Percentiles rank a stretch among this genome's conserved stretches.
Conservation (phyloP, 1,140 invertebrate genomes). For the Papilio glaucus region DNA sequence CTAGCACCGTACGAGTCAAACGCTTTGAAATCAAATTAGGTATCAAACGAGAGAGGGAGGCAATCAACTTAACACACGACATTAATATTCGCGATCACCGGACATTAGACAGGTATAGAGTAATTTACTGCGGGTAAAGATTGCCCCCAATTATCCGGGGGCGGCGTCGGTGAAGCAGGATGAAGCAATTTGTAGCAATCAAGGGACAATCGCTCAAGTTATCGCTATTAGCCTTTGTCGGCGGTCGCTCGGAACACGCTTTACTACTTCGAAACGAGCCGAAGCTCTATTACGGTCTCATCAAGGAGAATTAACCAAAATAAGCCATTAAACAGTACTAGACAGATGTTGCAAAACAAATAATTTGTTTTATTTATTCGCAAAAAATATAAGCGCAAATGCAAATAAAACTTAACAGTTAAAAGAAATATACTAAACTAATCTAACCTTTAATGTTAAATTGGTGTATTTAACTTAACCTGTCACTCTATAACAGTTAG, state of each 20-base stretch:
- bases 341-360: conserved; percentile 49
- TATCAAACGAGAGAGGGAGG: not conserved
- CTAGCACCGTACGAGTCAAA: not conserved
- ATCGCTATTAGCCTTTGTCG: conserved; percentile 68
- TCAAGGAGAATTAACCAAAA: conserved; percentile 58
- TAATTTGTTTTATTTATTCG: conserved; percentile 31
- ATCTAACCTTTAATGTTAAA: not conserved
- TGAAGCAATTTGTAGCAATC: conserved; percentile 77
- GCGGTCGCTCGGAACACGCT: conserved; percentile 44
- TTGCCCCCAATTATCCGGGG: conserved; percentile 56
- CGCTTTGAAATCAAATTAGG: not conserved
- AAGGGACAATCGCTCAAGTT: conserved; percentile 62
- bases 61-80: conserved; percentile 8
- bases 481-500: too few species aligned
- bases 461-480: not conserved
- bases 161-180: conserved; percentile 51
- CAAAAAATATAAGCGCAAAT: not conserved
- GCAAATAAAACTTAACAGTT: not conserved
- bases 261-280: conserved; percentile 48
- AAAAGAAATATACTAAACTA: not conserved
- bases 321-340: conserved; percentile 54
- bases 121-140: conserved; percentile 45
- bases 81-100: conserved; percentile 42
- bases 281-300: conserved; percentile 46
- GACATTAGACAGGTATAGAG: conserved; percentile 39